Base-by-base conservation (phyloP, 1,140 invertebrate genomes). In the Oreohelix idahoensis region DNA sequence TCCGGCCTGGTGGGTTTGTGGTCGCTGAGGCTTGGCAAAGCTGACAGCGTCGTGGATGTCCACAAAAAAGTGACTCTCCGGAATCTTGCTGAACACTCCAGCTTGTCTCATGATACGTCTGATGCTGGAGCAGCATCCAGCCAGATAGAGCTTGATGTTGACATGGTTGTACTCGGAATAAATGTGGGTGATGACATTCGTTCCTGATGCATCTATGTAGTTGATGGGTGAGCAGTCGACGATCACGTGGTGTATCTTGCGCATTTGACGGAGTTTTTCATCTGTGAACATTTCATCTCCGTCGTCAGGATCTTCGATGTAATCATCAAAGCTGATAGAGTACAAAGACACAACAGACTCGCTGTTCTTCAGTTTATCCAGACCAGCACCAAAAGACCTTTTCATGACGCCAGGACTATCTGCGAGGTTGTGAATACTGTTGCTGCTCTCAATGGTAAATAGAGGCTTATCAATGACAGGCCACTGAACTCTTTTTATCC, bases 191-290 rank as follows among this genome's bases (percentile, higher is more conserved):
- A 93, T 85, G 0, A 91, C 90, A 84, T 92, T 91, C 15, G 89
- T 88, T 20, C 93, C 93, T 63, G 92, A 92, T n/a, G 90, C 88
- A 84, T 93, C 93, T 45, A 93, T 83, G 85, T 93, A 93, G 69
- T 92, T 91, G 69, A 93, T 87, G 15, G 90, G 84, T 0, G 90
- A 90, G 84, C 91, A 93, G 86, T 93, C 93, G 80, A 92, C 85
- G 77, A 93, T 89, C 20, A 93, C 83, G 76, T 92, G 91, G 82
- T 91, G 92, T 49, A 87, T 87, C 83, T 84, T 86, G 45, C 88
- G 83, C 86, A 90, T 86, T 17, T 66, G 78, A 80, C 85, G 83
- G 42, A 89, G 86, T 83, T 90, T 88, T 69, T 89, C 89, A 32
- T 89, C 88, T 20, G 87, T 87, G 10, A 90, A 84, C 23, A 88